A percentile compares a stretch with the other conserved stretches of the same genome.
Evolutionary conservation across 2,888 invertebrate genomes (phyloP).

Genomic region (Drosophila lacicola): DNA sequence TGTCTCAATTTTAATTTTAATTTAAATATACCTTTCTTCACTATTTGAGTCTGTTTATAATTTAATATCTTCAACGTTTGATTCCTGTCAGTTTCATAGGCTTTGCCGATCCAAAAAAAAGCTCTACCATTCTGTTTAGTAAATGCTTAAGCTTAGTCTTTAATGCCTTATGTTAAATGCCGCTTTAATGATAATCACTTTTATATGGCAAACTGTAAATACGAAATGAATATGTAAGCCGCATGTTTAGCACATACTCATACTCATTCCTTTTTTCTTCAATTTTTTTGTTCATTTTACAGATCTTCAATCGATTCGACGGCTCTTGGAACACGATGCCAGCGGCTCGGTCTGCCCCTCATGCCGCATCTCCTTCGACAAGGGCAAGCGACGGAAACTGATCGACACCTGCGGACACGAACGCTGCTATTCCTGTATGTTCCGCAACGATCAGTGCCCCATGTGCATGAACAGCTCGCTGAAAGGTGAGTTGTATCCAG

Average conservation of each 20-base stretch:
- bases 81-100: neutral
- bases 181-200: conserved; percentile 29
- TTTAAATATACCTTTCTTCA: neutral
- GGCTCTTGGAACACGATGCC: conserved; percentile 91
- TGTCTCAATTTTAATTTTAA: neutral
- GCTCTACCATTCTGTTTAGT: neutral
- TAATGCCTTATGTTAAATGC: conserved; percentile 15
- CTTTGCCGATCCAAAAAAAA: neutral
- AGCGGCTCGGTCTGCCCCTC: conserved; percentile 91
- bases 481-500: conserved; percentile 77
- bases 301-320: conserved; percentile 94
- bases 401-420: conserved; percentile 98
- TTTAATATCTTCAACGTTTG: neutral
- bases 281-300: conserved; percentile 83
- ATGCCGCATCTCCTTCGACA: conserved; percentile 97
- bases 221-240: conserved; percentile 31
- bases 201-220: conserved; percentile 27
- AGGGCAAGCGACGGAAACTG: conserved; percentile 97
- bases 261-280: neutral
- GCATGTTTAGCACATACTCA: conserved; percentile 3
- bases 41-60: neutral
- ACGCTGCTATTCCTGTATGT: conserved; percentile 97
- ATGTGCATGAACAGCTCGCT: conserved; percentile 88
- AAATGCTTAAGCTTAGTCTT: conserved; percentile 2
- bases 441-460: conserved; percentile 95